Conservation (phyloP, 2,888 invertebrate species). For the Thecophora atra region DNA sequence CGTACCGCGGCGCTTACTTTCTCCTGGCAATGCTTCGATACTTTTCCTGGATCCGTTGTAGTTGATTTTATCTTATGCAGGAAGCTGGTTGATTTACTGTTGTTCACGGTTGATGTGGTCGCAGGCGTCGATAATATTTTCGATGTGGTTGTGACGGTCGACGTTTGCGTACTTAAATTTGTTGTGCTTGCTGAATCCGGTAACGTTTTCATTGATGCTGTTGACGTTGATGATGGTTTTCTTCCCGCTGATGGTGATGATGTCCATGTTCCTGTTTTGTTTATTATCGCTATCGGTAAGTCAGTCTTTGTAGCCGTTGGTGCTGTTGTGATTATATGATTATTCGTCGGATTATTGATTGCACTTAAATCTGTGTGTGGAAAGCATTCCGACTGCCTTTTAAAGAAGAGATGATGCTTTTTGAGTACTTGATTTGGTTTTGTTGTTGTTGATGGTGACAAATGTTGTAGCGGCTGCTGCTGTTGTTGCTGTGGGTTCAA, state of each 20-base stretch:
- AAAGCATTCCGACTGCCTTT: conserved; percentile 63
- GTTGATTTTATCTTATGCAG: conserved; percentile 53
- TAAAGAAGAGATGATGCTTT: conserved; percentile 65
- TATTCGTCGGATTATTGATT: conserved; percentile 40
- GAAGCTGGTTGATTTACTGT: conserved; percentile 45
- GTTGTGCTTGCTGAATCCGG: conserved; percentile 8
- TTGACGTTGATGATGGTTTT: conserved; percentile 29
- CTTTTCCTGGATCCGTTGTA: conserved; percentile 51
- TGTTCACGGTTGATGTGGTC: conserved; percentile 31
- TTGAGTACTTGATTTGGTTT: conserved; percentile 58
- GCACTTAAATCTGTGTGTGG: conserved; percentile 52
- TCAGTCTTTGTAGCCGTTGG: conserved; percentile 36
- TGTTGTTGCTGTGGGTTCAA: conserved; percentile 1
- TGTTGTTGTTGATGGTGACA: conserved; percentile 42
- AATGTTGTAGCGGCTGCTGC: conserved; percentile 36
- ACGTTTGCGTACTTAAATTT: neutral
- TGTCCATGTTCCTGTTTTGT: conserved; percentile 38
- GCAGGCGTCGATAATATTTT: conserved; percentile 45
- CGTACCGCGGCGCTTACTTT: conserved; percentile 50
- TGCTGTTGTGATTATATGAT: conserved; percentile 36
- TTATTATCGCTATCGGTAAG: conserved; percentile 26
- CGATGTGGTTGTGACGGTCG: conserved; percentile 28
- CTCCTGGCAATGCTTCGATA: conserved; percentile 53
- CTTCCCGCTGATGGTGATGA: conserved; percentile 38
- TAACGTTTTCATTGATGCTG: conserved; percentile 31